Percentiles rank a stretch among this genome's conserved stretches.
Conservation (phyloP, 2,797 vertebrate species). For the Iguana delicatissima region DNA sequence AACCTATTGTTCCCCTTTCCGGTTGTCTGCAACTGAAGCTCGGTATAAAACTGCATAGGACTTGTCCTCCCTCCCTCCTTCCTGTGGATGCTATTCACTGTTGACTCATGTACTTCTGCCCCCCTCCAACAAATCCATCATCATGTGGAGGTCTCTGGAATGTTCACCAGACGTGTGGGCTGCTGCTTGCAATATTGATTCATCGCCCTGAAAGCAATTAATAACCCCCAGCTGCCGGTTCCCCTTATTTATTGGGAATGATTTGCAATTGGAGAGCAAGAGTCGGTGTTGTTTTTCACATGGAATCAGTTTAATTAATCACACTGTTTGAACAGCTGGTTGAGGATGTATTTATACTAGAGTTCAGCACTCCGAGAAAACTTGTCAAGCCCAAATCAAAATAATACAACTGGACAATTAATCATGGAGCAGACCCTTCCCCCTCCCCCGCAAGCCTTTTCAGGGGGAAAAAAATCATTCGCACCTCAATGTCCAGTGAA, state of each 20-base stretch:
- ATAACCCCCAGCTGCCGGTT: constrained; percentile 71
- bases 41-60: constrained; percentile 34
- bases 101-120: background rate
- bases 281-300: constrained; percentile 91
- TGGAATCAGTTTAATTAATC: constrained; percentile 99
- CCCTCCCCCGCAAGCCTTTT: background rate
- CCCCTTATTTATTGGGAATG: constrained; percentile 77
- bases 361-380: constrained; percentile 83
- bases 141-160: constrained; percentile 68
- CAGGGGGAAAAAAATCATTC: constrained; percentile 64
- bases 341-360: constrained; percentile 79
- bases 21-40: background rate
- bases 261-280: constrained; percentile 83
- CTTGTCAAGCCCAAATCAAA: constrained; percentile 85
- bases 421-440: constrained; percentile 71
- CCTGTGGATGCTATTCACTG: constrained; percentile 32
- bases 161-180: constrained; percentile 61
- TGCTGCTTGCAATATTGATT: constrained; percentile 74
- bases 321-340: constrained; percentile 98
- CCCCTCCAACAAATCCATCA: constrained; percentile 57
- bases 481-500: constrained; percentile 81
- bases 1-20: too few relatives aligned
- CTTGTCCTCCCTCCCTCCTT: constrained; percentile 8
- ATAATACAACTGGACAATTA: constrained; percentile 83
- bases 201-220: constrained; percentile 75